A percentile compares a stretch with the other conserved stretches of the same genome.
Evolutionary conservation across 2,888 invertebrate species (phyloP).

Genomic region (Acanthosepion pharaonis): DNA sequence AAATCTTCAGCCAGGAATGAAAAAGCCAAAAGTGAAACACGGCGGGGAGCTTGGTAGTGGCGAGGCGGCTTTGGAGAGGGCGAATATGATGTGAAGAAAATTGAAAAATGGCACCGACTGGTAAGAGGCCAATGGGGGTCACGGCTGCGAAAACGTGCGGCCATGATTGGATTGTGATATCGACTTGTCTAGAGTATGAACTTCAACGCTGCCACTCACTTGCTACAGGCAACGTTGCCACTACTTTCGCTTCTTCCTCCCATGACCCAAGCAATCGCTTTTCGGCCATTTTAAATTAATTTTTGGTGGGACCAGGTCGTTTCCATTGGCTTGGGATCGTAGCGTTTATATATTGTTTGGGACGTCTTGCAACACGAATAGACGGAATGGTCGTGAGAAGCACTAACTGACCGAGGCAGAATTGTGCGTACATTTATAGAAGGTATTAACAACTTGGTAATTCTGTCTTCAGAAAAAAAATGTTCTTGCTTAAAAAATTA

Average conservation of each 20-base stretch:
- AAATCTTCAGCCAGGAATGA: neutral
- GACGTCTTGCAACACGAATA: neutral
- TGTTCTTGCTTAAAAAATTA: neutral
- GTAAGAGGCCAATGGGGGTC: constrained; percentile 33
- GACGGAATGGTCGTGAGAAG: neutral
- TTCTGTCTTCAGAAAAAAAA: neutral
- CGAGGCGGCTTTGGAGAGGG: neutral
- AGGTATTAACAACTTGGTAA: neutral
- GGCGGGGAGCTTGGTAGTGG: neutral
- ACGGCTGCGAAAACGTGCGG: neutral
- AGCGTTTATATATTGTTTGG: constrained; percentile 9
- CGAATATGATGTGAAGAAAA: constrained; percentile 14
- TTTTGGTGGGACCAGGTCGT: neutral
- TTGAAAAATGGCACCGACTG: neutral
- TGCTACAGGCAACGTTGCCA: neutral
- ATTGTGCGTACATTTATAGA: neutral
- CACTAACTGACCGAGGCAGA: neutral
- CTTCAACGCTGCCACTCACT: neutral
- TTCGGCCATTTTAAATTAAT: constrained; percentile 23
- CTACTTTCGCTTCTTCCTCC: neutral
- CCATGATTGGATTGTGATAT: constrained; percentile 18
- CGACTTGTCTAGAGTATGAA: neutral
- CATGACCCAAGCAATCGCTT: neutral
- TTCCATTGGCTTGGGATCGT: neutral
- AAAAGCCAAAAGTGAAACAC: neutral